Evolutionary conservation across 37 sponge, comb jelly and placozoan genomes (phyloP).

Genomic region (Mnemiopsis leidyi): DNA sequence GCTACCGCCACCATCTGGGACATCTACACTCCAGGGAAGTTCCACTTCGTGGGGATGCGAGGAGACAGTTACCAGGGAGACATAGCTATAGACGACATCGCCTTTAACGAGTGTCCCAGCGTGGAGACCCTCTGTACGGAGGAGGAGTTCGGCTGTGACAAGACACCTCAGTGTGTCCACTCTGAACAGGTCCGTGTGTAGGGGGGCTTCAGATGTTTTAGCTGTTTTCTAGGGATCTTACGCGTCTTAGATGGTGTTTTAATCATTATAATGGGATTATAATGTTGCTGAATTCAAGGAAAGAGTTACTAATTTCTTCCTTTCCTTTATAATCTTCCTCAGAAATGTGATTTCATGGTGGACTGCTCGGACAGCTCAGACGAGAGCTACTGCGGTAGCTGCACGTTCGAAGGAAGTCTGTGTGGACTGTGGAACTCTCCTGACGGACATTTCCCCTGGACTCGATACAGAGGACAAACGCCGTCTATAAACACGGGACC

Average conservation of each 20-base stretch:
- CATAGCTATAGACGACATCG: slow-evolving; percentile 68
- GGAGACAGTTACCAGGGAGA: slow-evolving; percentile 48
- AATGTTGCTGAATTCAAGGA: no score
- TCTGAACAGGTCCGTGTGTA: slow-evolving; percentile 28
- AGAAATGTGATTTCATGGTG: slow-evolving; percentile 57
- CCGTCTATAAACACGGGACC: slow-evolving; percentile 42
- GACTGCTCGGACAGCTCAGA: slow-evolving; percentile 62
- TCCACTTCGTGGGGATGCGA: slow-evolving; percentile 45
- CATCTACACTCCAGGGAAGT: slow-evolving; percentile 13
- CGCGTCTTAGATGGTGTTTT: no score
- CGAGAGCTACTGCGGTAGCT: slow-evolving; percentile 59
- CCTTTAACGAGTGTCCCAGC: slow-evolving; percentile 32
- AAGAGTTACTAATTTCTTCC: no score
- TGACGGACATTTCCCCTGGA: slow-evolving; percentile 39
- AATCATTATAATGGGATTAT: no score
- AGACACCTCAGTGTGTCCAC: slow-evolving; percentile 65
- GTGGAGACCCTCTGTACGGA: slow-evolving; percentile 17
- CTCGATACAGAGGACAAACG: slow-evolving; percentile 17
- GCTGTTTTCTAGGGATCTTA: no score
- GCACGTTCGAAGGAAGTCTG: background rate
- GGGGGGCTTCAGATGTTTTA: no score
- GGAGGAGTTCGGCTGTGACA: background rate
- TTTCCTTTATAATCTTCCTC: no score
- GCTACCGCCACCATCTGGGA: slow-evolving; percentile 62
- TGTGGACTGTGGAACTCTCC: background rate